phyloP scores from a whole-genome alignment of 2,888 invertebrate genomes.

The Ormyrus nitidulus region DNA sequence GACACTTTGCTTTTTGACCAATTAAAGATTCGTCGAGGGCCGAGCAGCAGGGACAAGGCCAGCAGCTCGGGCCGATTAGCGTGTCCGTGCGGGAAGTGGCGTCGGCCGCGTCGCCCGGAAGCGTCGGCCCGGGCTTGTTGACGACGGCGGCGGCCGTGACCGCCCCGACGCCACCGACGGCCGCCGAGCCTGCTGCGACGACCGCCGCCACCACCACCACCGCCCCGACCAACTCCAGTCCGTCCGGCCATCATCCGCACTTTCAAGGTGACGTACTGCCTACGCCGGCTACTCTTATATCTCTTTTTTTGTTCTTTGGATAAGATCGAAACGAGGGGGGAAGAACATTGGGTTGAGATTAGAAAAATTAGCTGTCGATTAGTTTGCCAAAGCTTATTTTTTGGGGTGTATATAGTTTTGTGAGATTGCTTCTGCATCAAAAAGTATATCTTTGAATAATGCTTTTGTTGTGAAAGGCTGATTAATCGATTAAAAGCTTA shows the following conservation, averaged over 20 bases:
- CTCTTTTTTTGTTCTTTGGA: no score
- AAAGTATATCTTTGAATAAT: no score
- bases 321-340: no score
- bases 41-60: background rate
- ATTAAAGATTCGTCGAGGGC: constrained; percentile 52
- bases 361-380: no score
- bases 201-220: constrained; percentile 60
- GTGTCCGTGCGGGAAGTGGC: constrained; percentile 72
- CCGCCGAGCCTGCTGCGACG: constrained; percentile 66
- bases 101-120: constrained; percentile 70
- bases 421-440: no score
- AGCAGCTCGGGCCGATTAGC: constrained; percentile 63
- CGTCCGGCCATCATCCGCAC: constrained; percentile 71
- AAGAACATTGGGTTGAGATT: no score
- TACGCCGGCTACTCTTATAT: no score
- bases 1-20: background rate
- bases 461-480: no score
- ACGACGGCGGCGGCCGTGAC: constrained; percentile 72
- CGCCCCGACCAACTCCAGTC: constrained; percentile 66
- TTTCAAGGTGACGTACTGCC: constrained; percentile 68
- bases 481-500: no score
- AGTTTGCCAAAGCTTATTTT: no score
- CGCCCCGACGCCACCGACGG: constrained; percentile 69
- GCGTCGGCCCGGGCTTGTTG: constrained; percentile 70
- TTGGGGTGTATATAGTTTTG: no score